Evolutionary conservation across 37 sponge, comb jelly and placozoan genomes (phyloP), one percentile per base, ranked within the genome.

Genomic region (Geodia barretti): DNA sequence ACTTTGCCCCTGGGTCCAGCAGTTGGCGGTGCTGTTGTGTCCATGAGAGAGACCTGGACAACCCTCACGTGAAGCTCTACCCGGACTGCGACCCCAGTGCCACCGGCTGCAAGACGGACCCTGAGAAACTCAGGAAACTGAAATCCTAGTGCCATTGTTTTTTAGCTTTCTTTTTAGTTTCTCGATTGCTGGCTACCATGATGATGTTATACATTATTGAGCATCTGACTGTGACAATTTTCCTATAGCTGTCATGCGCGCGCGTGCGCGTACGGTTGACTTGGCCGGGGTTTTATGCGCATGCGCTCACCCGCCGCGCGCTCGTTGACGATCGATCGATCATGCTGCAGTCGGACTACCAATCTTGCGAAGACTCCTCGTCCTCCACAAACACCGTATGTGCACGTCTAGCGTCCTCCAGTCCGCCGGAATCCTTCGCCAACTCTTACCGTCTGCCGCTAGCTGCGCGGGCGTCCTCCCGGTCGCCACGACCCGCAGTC

Each of bases 1-100:
- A 75, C 72, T 94, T 89, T 79, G 67, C 84, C 28, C 79, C 92
- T 11, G 84, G 84, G 7, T 41, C 80, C 60, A 85, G 42, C 29
- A 34, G 26, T 54, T 85, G 86, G 79, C 76, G 95, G 39, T 97
- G 97, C 89, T 92, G 93, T 0, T 97, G 97, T 83, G 89, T 94
- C n/a, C 70, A 84, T 41, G 81, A 89, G 3, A 61, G 63, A 1
- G 84, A 92, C 41, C 80, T 97, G 38, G 67, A 79, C 24, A 84
- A 82, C 65, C 95, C 92, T 28, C 86, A 84, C 34, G 26, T 97
- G 25, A 78, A 80, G 61, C 59, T 70, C 21, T 97, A 94, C 47
- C 83, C 87, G 1, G 72, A 81, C 80, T 97, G 97, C 68, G 79
- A 79, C 54, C 85, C 87, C n/a, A 41, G 60, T 1, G 41, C 97